Evolutionary conservation across 2,113 vertebrate species (phyloP).

Genomic region (Lycaon pictus): DNA sequence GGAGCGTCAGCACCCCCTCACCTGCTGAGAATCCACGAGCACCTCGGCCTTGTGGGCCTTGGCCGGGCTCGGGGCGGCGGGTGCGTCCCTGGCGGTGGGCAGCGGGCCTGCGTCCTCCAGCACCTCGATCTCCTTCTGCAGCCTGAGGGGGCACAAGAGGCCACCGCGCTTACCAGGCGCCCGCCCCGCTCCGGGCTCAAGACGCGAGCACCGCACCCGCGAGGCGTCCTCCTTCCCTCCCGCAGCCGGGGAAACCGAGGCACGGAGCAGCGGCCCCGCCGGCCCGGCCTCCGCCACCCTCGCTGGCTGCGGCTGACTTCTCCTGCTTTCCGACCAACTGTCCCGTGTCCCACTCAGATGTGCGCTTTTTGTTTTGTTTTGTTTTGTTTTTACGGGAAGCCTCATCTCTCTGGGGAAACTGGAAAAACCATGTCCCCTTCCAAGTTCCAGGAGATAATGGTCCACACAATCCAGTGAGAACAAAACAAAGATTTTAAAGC

Average conservation of each 20-base stretch:
- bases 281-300: fast-evolving
- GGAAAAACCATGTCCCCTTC: conserved; percentile 49
- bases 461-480: neutral
- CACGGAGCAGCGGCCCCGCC: fast-evolving
- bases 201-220: neutral
- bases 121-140: conserved; percentile 92
- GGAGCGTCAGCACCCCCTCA: conserved; percentile 70
- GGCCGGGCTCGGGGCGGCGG: conserved; percentile 74
- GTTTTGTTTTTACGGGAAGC: conserved; percentile 46
- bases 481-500: neutral
- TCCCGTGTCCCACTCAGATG: neutral
- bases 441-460: neutral
- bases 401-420: conserved; percentile 21
- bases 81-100: conserved; percentile 85
- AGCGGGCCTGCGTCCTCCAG: conserved; percentile 89
- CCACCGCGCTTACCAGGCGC: fast-evolving
- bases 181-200: fast-evolving
- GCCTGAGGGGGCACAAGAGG: conserved; percentile 80
- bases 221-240: neutral
- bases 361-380: too few species aligned
- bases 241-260: neutral
- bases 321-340: neutral
- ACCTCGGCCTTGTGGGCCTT: conserved; percentile 85
- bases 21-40: conserved; percentile 81
- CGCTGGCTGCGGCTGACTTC: fast-evolving